A percentile compares a stretch with the other conserved stretches of the same genome.
Conservation (phyloP, 2,797 vertebrate species). For the Huso huso region DNA sequence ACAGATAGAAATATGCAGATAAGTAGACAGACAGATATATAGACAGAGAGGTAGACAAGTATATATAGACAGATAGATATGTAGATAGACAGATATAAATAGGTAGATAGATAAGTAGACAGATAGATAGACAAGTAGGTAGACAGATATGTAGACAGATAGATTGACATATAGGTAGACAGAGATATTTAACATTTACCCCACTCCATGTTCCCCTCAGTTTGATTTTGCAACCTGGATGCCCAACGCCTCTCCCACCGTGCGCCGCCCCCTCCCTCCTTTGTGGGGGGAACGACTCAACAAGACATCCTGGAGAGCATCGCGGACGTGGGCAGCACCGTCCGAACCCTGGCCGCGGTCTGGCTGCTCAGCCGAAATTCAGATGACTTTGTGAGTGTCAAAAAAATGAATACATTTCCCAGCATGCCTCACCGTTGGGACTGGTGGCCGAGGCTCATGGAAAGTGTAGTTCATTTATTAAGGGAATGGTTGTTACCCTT, state of each 20-base stretch:
- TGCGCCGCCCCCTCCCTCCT: slow-evolving; percentile 54
- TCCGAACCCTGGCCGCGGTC: slow-evolving; percentile 21
- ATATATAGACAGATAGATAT: too few species aligned
- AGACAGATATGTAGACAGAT: too few species aligned
- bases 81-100: too few species aligned
- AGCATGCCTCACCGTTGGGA: neutral
- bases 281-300: slow-evolving; percentile 52
- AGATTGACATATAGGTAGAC: too few species aligned
- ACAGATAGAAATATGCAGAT: too few species aligned
- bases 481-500: too few species aligned
- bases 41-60: too few species aligned
- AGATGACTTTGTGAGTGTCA: slow-evolving; percentile 42
- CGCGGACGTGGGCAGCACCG: slow-evolving; percentile 49
- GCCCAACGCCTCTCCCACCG: slow-evolving; percentile 49
- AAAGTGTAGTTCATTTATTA: neutral
- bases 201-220: slow-evolving; percentile 26
- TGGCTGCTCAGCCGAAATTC: slow-evolving; percentile 47
- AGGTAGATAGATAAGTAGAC: too few species aligned
- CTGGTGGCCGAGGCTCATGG: neutral
- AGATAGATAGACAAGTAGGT: too few species aligned
- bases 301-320: slow-evolving; percentile 51
- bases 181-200: too few species aligned
- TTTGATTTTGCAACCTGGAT: slow-evolving; percentile 57
- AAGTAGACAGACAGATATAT: too few species aligned
- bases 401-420: neutral